Percentiles rank a stretch among this genome's conserved stretches.
Conservation (phyloP, 1,140 invertebrate genomes). For the Daktulosphaira vitifoliae region DNA sequence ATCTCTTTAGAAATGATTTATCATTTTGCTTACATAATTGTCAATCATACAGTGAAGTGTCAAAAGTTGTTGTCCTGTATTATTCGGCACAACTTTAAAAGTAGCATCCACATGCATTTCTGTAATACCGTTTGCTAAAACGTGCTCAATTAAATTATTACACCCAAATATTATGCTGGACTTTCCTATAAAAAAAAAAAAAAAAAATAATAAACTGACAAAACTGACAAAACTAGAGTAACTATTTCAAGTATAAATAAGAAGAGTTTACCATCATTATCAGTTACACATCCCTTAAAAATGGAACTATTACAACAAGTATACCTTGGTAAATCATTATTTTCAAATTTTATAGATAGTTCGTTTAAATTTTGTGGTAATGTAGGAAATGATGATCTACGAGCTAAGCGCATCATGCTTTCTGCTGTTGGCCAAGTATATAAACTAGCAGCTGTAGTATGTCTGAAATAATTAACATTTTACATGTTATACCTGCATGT, state of each 20-base stretch:
- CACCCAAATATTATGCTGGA: background rate
- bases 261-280: too few relatives aligned
- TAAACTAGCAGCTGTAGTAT: background rate
- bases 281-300: background rate
- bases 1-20: too few relatives aligned
- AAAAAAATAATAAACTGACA: too few relatives aligned
- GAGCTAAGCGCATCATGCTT: background rate
- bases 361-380: background rate
- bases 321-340: background rate
- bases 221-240: too few relatives aligned
- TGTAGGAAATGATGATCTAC: background rate
- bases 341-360: background rate
- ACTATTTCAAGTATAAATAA: too few relatives aligned
- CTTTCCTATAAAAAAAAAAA: too few relatives aligned
- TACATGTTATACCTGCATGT: too few relatives aligned
- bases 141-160: background rate
- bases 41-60: background rate
- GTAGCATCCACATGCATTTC: background rate
- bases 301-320: background rate
- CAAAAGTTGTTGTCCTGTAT: background rate
- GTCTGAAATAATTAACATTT: too few relatives aligned
- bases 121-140: background rate
- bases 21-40: constrained; percentile 2
- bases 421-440: background rate
- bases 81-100: background rate